Conservation (phyloP, 1,140 invertebrate genomes). For the Dysdera silvatica region DNA sequence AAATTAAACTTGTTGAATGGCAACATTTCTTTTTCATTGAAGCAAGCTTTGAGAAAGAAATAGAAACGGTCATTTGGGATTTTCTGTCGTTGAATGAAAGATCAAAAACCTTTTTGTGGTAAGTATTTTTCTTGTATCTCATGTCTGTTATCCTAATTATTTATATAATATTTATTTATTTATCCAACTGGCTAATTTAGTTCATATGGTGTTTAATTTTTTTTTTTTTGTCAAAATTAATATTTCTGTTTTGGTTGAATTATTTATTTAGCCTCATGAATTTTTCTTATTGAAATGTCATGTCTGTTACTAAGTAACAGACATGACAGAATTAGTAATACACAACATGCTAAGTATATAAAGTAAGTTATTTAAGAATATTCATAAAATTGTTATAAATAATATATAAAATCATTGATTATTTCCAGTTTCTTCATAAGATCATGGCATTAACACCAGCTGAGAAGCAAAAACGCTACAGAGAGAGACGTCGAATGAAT, state of each 20-base stretch:
- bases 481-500: not conserved
- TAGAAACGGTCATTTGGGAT: not conserved
- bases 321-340: not conserved
- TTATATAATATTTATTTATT: not conserved
- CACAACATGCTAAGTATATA: not conserved
- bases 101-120: not conserved
- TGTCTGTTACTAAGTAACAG: not conserved
- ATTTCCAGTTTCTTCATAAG: not conserved
- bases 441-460: not conserved
- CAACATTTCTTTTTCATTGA: not conserved
- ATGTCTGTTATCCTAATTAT: not conserved
- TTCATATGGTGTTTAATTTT: not conserved
- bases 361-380: not conserved
- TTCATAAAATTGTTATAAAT: not conserved
- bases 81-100: not conserved
- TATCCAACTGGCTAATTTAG: not conserved
- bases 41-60: not conserved
- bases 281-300: not conserved
- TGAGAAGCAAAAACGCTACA: not conserved
- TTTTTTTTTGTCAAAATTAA: too few relatives aligned
- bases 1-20: not conserved
- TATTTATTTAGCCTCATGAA: not conserved
- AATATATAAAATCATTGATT: not conserved
- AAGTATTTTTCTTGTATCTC: not conserved
- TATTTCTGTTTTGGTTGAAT: not conserved